Conservation (phyloP, 2,888 invertebrate species). For the Epirrita christyi region DNA sequence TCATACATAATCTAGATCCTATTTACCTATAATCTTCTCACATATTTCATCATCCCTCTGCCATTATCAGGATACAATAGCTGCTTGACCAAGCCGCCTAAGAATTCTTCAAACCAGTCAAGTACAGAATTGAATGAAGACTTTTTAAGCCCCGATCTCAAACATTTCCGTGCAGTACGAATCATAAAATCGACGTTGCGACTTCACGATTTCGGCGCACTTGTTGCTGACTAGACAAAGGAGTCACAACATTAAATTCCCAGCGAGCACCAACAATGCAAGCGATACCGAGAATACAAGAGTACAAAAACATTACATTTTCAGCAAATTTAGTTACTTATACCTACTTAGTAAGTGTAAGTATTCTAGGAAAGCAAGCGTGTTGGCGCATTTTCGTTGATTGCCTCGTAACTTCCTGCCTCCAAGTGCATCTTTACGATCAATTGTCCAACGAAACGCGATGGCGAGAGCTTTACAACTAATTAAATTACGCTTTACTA, state of each 20-base stretch:
- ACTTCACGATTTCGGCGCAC: slow-evolving; percentile 45
- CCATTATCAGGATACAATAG: slow-evolving; percentile 45
- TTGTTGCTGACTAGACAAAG: slow-evolving; percentile 61
- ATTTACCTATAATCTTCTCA: not conserved
- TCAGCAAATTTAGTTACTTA: slow-evolving; percentile 26
- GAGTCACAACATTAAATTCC: slow-evolving; percentile 46
- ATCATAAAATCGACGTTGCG: slow-evolving; percentile 37
- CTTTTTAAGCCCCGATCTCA: slow-evolving; percentile 43
- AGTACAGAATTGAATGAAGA: not conserved
- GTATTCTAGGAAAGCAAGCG: slow-evolving; percentile 6
- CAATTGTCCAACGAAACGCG: slow-evolving; percentile 46
- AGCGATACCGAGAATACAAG: slow-evolving; percentile 36
- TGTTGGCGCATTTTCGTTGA: slow-evolving; percentile 46
- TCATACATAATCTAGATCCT: not conserved
- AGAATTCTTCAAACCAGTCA: slow-evolving; percentile 15
- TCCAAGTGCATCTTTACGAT: slow-evolving; percentile 49
- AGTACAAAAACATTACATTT: slow-evolving; percentile 16
- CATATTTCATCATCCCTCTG: slow-evolving; percentile 40
- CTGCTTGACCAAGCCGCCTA: slow-evolving; percentile 51
- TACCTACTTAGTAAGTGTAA: not conserved
- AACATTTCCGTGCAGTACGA: slow-evolving; percentile 34
- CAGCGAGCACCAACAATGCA: slow-evolving; percentile 34
- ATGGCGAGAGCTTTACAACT: slow-evolving; percentile 48
- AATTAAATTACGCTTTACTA: slow-evolving; percentile 59
- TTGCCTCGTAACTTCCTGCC: slow-evolving; percentile 68